Conservation (phyloP, 1,140 invertebrate genomes). For the Linepithema humile region DNA sequence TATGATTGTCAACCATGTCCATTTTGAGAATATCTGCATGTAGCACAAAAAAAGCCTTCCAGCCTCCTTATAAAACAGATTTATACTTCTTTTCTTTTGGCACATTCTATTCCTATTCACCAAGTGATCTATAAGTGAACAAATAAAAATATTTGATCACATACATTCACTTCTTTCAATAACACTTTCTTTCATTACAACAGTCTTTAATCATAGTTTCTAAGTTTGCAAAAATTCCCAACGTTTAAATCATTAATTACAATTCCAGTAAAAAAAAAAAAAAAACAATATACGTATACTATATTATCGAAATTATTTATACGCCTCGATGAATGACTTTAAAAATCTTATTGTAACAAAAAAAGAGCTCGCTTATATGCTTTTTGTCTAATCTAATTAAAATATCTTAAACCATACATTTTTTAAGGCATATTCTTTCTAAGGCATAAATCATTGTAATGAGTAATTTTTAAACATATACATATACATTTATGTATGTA, state of each 20-base stretch:
- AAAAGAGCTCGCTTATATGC: background rate
- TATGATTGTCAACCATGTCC: background rate
- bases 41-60: conserved; percentile 13
- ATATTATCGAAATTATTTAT: background rate
- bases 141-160: conserved; percentile 7
- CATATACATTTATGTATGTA: background rate
- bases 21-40: conserved; percentile 1
- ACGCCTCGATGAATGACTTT: background rate
- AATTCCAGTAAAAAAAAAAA: conserved; percentile 33
- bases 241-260: conserved; percentile 4
- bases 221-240: conserved; percentile 18
- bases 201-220: conserved; percentile 23
- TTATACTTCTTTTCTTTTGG: conserved; percentile 42
- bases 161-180: conserved; percentile 16
- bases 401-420: conserved; percentile 23
- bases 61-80: conserved; percentile 21
- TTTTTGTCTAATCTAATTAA: conserved; percentile 25
- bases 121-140: conserved; percentile 1
- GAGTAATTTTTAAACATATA: background rate
- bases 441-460: conserved; percentile 30
- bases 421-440: conserved; percentile 35
- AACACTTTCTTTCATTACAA: conserved; percentile 30
- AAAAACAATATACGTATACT: no score
- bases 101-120: conserved; percentile 34
- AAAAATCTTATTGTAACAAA: conserved; percentile 9